phyloP scores from a whole-genome alignment of 2,888 invertebrate genomes.

The Sisyra terminalis region DNA sequence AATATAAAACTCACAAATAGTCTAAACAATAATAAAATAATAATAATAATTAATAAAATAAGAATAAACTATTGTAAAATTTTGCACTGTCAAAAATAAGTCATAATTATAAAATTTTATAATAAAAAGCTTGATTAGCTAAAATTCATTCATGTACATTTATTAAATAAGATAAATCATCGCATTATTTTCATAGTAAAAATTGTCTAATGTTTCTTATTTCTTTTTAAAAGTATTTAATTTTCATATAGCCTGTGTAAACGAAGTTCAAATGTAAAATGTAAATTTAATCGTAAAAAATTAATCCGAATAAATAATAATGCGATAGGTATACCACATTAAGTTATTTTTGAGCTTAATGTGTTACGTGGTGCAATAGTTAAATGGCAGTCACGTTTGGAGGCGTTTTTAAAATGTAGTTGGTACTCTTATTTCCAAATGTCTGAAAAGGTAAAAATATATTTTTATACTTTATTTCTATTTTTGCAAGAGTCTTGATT shows the following conservation, averaged over 20 bases:
- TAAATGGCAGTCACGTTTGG: constrained; percentile 5
- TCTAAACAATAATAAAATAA: constrained; percentile 1
- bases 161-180: constrained; percentile 8
- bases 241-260: constrained; percentile 21
- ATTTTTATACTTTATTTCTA: too few species aligned
- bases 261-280: constrained; percentile 23
- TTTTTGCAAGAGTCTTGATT: not conserved
- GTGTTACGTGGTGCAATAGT: not conserved
- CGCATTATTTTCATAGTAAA: constrained; percentile 4
- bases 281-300: constrained; percentile 5
- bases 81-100: constrained; percentile 14
- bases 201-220: not conserved
- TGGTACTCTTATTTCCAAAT: too few species aligned
- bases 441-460: too few species aligned
- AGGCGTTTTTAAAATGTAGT: not conserved
- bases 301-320: not conserved
- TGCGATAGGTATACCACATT: not conserved
- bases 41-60: constrained; percentile 13
- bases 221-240: not conserved
- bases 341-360: not conserved
- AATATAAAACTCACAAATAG: too few species aligned
- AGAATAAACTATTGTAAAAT: constrained; percentile 12
- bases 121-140: constrained; percentile 8
- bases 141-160: constrained; percentile 8
- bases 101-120: constrained; percentile 8